Evolutionary conservation across 2,113 vertebrate species (phyloP).

Genomic region (Megaleporinus macrocephalus): DNA sequence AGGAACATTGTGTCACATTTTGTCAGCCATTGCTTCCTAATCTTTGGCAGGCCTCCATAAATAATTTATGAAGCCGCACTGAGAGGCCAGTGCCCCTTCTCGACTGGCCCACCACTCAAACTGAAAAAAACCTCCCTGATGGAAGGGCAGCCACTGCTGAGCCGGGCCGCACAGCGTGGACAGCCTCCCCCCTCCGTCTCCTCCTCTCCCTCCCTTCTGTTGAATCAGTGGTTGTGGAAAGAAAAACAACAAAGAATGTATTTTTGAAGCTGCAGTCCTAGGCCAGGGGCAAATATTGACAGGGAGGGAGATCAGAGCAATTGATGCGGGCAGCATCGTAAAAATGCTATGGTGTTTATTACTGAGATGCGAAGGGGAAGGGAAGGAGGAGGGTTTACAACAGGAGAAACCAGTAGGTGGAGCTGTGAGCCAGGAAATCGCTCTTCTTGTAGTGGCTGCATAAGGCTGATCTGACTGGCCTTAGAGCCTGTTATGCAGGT

Average conservation of each 20-base stretch:
- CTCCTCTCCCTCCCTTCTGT: background rate
- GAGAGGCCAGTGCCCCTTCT: conserved; percentile 3
- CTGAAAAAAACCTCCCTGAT: background rate
- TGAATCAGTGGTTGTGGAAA: conserved; percentile 5
- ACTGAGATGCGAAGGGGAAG: background rate
- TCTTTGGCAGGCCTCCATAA: conserved; percentile 28
- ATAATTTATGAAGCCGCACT: conserved; percentile 52
- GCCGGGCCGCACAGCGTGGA: background rate
- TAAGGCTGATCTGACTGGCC: background rate
- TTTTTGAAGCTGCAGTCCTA: conserved; percentile 15
- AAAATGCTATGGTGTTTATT: background rate
- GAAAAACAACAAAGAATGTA: conserved; percentile 3
- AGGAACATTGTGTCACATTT: conserved; percentile 36
- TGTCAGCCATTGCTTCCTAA: conserved; percentile 38
- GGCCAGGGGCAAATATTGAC: conserved; percentile 22
- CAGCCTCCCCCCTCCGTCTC: background rate
- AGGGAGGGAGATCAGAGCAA: conserved; percentile 1
- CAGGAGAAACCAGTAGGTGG: conserved; percentile 47
- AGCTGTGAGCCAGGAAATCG: conserved; percentile 46
- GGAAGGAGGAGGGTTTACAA: background rate
- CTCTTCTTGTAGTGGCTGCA: background rate
- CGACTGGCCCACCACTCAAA: background rate
- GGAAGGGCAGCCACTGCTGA: background rate
- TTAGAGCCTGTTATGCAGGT: background rate
- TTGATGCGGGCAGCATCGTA: background rate